phyloP scores from a whole-genome alignment of 1,140 invertebrate genomes.

The Globodera ellingtonae region DNA sequence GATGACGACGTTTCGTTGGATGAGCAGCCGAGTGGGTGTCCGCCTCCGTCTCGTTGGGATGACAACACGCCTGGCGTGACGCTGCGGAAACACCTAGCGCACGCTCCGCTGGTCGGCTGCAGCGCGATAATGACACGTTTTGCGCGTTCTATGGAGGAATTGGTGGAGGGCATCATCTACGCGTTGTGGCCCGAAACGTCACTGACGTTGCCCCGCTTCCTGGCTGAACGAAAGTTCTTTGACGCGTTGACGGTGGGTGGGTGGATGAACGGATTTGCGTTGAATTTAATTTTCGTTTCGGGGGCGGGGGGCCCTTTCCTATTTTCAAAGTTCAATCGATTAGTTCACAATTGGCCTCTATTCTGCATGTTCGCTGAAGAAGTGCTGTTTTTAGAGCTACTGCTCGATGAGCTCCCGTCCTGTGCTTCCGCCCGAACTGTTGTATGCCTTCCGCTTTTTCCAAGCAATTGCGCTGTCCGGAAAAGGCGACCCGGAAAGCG shows the following conservation, averaged over 20 bases:
- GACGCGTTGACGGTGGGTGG: slow-evolving; percentile 43
- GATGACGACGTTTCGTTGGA: slow-evolving; percentile 13
- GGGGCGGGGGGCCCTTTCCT: too few species aligned
- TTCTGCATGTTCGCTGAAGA: too few species aligned
- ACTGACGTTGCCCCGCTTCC: slow-evolving; percentile 44
- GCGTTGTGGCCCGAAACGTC: slow-evolving; percentile 46
- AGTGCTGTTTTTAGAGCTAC: slow-evolving; percentile 40
- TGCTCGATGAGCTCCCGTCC: slow-evolving; percentile 34
- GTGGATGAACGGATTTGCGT: too few species aligned
- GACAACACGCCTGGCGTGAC: neutral
- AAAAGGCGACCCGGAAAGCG: slow-evolving; percentile 27
- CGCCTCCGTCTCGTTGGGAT: slow-evolving; percentile 23
- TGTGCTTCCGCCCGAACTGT: slow-evolving; percentile 37
- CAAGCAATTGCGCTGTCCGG: slow-evolving; percentile 45
- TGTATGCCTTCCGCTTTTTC: slow-evolving; percentile 44
- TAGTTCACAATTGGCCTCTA: too few species aligned
- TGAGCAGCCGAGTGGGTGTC: slow-evolving; percentile 8
- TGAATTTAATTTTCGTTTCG: too few species aligned
- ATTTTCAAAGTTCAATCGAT: too few species aligned
- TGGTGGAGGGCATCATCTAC: slow-evolving; percentile 21
- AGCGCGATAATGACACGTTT: neutral
- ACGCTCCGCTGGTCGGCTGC: neutral
- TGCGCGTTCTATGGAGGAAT: slow-evolving; percentile 1
- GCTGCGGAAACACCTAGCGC: neutral
- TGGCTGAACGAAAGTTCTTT: slow-evolving; percentile 46